phyloP scores from a whole-genome alignment of 2,797 vertebrate species.

The Anas georgica region DNA sequence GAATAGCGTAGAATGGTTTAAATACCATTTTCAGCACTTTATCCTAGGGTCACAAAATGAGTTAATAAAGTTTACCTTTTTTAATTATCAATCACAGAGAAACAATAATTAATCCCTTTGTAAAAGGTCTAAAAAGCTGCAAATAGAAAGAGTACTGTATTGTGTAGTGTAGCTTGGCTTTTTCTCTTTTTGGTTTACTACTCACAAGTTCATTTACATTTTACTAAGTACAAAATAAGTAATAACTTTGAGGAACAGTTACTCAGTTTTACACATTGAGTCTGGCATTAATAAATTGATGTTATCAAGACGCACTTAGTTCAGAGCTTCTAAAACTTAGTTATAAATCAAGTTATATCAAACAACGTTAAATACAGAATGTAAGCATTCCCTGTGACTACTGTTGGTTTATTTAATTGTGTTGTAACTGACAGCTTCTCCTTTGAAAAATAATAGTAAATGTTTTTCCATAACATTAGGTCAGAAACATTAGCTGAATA shows the following conservation, averaged over 20 bases:
- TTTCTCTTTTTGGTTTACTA: not conserved
- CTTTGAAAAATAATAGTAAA: conserved; percentile 3
- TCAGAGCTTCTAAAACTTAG: not conserved
- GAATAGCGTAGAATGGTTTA: not conserved
- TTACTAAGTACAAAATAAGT: not conserved
- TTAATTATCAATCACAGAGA: not conserved
- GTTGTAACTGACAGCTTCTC: not conserved
- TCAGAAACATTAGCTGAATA: conserved; percentile 20
- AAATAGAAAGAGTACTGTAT: not conserved
- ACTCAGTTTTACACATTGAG: not conserved
- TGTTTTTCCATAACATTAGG: not conserved
- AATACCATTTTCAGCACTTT: not conserved
- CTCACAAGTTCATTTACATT: not conserved
- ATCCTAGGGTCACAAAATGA: not conserved
- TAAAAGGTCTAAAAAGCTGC: not conserved
- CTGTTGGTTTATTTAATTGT: not conserved
- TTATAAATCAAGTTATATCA: conserved; percentile 32
- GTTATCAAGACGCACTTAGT: not conserved
- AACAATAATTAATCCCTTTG: not conserved
- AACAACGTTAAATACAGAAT: not conserved
- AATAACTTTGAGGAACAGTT: not conserved
- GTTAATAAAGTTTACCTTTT: not conserved
- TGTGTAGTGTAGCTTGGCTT: not conserved
- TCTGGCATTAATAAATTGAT: not conserved
- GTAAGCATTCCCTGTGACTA: conserved; percentile 13